Evolutionary conservation across 2,888 invertebrate genomes (phyloP).

Genomic region (Therioaphis trifolii): DNA sequence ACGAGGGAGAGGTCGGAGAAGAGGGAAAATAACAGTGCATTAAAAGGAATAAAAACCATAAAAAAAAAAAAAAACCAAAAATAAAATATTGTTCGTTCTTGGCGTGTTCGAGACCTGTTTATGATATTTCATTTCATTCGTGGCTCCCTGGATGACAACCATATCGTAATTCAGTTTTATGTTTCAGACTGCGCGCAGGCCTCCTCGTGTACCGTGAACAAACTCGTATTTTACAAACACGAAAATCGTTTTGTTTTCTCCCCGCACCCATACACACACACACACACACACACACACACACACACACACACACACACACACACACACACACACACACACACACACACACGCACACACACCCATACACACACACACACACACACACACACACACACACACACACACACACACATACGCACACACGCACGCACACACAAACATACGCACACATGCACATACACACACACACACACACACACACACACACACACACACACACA

Average conservation of each 20-base stretch:
- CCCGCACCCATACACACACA: no score
- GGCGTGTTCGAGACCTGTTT: slow-evolving; percentile 49
- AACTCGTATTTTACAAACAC: slow-evolving; percentile 56
- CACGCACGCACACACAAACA: no score
- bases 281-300: no score
- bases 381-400: no score
- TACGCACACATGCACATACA: no score
- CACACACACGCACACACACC: no score
- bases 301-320: no score
- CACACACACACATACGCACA: no score
- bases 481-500: no score
- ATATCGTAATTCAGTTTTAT: slow-evolving; percentile 60
- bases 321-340: no score
- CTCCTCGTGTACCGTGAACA: slow-evolving; percentile 21
- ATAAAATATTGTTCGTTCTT: slow-evolving; percentile 49
- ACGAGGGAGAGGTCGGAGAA: background rate
- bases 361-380: no score
- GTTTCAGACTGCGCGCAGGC: slow-evolving; percentile 32
- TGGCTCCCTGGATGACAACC: slow-evolving; percentile 53
- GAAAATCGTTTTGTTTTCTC: slow-evolving; percentile 43
- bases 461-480: no score
- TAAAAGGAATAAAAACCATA: slow-evolving; percentile 4
- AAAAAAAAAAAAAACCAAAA: slow-evolving; percentile 37
- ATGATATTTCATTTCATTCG: slow-evolving; percentile 57
- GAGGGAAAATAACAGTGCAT: background rate